Evolutionary conservation across 2,888 invertebrate species (phyloP).

Genomic region (Orgyia antiqua): DNA sequence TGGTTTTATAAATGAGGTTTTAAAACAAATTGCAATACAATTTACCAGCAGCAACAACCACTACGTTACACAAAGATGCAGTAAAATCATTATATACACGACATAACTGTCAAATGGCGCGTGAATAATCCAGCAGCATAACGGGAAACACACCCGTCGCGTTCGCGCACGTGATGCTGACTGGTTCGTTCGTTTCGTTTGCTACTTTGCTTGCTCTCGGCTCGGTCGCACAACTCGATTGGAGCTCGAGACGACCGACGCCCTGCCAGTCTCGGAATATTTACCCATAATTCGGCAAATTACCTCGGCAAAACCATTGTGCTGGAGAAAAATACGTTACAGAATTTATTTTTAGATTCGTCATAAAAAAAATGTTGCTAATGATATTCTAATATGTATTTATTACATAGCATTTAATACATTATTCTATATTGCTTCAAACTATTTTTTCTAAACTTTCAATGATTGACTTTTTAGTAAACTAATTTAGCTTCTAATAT

Average conservation of each 20-base stretch:
- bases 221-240: slow-evolving; percentile 40
- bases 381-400: no score
- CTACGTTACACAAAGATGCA: slow-evolving; percentile 59
- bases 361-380: no score
- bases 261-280: slow-evolving; percentile 44
- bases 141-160: slow-evolving; percentile 49
- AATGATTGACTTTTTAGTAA: no score
- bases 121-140: slow-evolving; percentile 50
- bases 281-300: slow-evolving; percentile 40
- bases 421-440: no score
- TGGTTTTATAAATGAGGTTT: slow-evolving; percentile 27
- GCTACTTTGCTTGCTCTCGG: slow-evolving; percentile 38
- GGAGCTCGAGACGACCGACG: slow-evolving; percentile 44
- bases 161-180: slow-evolving; percentile 71
- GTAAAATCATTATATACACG: slow-evolving; percentile 61
- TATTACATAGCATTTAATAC: no score
- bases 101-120: slow-evolving; percentile 68
- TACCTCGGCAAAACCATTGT: not conserved
- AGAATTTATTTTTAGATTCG: no score
- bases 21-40: slow-evolving; percentile 30
- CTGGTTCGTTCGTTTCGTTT: slow-evolving; percentile 43
- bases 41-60: slow-evolving; percentile 48
- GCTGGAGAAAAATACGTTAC: no score
- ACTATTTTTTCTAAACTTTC: no score
- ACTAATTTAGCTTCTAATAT: no score